Evolutionary conservation across 2,113 vertebrate genomes (phyloP), one percentile per base, ranked within the genome.

Genomic region (Mobula birostris): DNA sequence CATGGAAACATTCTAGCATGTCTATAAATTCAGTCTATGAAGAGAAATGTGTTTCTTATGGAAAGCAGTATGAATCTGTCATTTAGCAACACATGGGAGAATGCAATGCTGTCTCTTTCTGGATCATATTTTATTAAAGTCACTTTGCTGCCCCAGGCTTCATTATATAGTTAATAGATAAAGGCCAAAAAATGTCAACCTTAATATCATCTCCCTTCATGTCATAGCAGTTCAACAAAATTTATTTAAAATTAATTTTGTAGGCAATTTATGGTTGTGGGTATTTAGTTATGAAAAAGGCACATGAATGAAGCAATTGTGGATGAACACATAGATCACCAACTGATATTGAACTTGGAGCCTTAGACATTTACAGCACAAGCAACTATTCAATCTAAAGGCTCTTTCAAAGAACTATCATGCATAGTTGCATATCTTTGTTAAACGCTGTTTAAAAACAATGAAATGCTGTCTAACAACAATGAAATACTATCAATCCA

Each of bases 161-260:
- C 85, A 66, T 32, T 90, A 90, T 88, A 88, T 19, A n/a, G 58
- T 63, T 15, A 29, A 63, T 63, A 61, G 58, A 17, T 88, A 63
- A 88, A 61, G 58, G 58, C 58, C 83, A 63, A 63, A n/a, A 12
- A 56, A 88, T 88, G 83, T 88, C 83, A 88, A 88, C 56, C 61
- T 88, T 88, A 61, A 88, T 88, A 56, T 88, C 58, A 29, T 88
- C 83, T 88, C 14, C 83, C 58, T 88, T 87, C 83, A 88, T 27
- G 29, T 56, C 27, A 15, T 56, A 88, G 14, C 83, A 63, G 58
- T 88, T 63, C 58, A 63, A n/a, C 58, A 88, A 63, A 63, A 88
- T 88, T 88, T 63, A 63, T 63, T 88, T 58, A 63, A 87, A n/a
- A 63, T 63, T 61, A 56, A 88, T 88, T 88, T 61, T 63, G 27